A percentile compares a stretch with the other conserved stretches of the same genome.
Evolutionary conservation across 2,888 invertebrate genomes (phyloP).

Genomic region (Drosophila koepferae): DNA sequence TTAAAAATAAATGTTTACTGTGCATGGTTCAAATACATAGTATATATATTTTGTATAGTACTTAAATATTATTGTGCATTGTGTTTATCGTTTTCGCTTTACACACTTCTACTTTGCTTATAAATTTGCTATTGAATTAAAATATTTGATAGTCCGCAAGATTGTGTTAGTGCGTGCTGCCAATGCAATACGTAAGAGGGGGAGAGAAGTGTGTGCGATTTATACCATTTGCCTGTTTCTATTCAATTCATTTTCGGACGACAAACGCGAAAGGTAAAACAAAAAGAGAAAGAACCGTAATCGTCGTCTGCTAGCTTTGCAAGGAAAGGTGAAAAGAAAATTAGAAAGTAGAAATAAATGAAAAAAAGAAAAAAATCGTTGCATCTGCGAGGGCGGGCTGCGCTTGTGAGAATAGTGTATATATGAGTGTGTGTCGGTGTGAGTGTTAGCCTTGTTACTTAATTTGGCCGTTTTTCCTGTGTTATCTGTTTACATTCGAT

Average conservation of each 20-base stretch:
- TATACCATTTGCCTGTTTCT: slow-evolving; percentile 57
- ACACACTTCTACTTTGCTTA: slow-evolving; percentile 18
- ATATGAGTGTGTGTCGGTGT: slow-evolving; percentile 1
- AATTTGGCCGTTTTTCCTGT: slow-evolving; percentile 52
- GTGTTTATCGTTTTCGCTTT: slow-evolving; percentile 35
- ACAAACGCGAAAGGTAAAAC: slow-evolving; percentile 65
- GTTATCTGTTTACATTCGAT: slow-evolving; percentile 46
- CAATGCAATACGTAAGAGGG: slow-evolving; percentile 37
- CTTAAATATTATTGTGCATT: slow-evolving; percentile 42
- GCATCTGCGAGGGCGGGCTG: slow-evolving; percentile 55
- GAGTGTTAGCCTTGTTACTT: slow-evolving; percentile 50
- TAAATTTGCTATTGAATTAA: slow-evolving; percentile 55
- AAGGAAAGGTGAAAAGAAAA: slow-evolving; percentile 58
- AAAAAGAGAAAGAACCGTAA: slow-evolving; percentile 76
- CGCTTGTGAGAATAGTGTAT: slow-evolving; percentile 19
- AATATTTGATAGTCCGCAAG: slow-evolving; percentile 61
- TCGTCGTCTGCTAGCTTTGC: slow-evolving; percentile 45
- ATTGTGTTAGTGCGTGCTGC: slow-evolving; percentile 52
- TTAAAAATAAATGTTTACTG: slow-evolving; percentile 81
- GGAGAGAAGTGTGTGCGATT: slow-evolving; percentile 42
- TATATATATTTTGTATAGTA: slow-evolving; percentile 43
- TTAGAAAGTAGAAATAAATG: slow-evolving; percentile 30
- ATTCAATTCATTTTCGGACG: slow-evolving; percentile 58
- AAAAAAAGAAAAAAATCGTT: slow-evolving; percentile 55
- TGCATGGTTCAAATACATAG: slow-evolving; percentile 62